Base-by-base conservation (phyloP, 2,113 vertebrate genomes). In the Thalassoma bifasciatum region DNA sequence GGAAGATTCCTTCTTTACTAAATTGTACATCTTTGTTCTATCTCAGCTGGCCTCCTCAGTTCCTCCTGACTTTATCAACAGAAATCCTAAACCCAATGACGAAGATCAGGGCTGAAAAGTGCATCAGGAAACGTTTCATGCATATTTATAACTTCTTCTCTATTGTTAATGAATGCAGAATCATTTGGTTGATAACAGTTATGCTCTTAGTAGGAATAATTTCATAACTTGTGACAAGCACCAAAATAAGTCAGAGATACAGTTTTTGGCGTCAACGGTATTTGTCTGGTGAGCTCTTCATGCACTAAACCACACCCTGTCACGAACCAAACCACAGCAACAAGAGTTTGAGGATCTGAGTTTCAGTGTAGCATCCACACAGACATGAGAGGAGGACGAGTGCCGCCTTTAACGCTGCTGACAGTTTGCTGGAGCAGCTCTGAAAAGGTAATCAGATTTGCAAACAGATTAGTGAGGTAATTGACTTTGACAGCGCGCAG, bases 391-490 rank as follows among this genome's bases (percentile, higher is more conserved):
- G 5, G 23, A 17, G 36, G 50, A 22, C n/a, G 67, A 7, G 37
- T 42, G 8, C 1, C 3, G 23, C 51, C 52, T 64, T 23, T 46
- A 12, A 6, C 22, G 34, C 9, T 1, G 7, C 22, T 19, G 52
- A 34, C 22, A 10, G n/a, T 38, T 66, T 5, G 19, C 36, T 26
- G 16, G 38, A 38, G 38, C 67, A 11, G 30, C 12, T 13, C 40
- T 47, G 10, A 61, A 26, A 60, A 49, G 42, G 14, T 47, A 57
- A 72, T 57, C 16, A 12, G 53, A 46, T 78, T 66, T 66, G 21
- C 37, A 14, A 24, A 65, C 40, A 47, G 54, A 62, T 62, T 47
- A 56, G 49, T 22, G 30, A 13, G 49, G 44, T 66, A 51, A 49
- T 34, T n/a, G 24, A 40, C 66, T 63, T 22, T 30, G 58, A 52